Evolutionary conservation across 2,797 vertebrate species (phyloP).

Genomic region (Characodon lateralis): DNA sequence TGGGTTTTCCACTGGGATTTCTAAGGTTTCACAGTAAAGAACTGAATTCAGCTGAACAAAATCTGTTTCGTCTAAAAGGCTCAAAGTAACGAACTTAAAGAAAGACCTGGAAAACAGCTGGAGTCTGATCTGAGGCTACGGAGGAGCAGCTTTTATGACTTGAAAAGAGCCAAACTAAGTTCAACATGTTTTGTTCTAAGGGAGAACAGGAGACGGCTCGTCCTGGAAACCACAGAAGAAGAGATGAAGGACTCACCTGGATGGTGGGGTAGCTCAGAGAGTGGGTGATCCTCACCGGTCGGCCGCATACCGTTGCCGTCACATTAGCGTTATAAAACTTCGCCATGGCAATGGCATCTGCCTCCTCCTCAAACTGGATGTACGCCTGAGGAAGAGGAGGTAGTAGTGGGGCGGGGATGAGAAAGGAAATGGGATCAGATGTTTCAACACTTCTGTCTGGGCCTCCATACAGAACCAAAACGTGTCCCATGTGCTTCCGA

Average conservation of each 20-base stretch:
- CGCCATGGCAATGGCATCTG: conserved; percentile 89
- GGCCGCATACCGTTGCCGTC: conserved; percentile 89
- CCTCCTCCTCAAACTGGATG: conserved; percentile 89
- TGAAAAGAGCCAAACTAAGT: no score
- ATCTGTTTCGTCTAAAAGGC: no score
- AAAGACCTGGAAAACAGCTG: no score
- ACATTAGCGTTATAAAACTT: conserved; percentile 90
- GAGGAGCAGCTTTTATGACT: no score
- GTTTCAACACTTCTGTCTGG: neutral
- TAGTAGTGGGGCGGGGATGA: neutral
- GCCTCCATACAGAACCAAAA: neutral
- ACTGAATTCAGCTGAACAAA: no score
- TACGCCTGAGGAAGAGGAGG: conserved; percentile 82
- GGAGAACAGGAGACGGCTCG: no score
- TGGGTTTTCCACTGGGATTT: no score
- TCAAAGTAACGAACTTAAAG: no score
- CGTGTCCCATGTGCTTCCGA: no score
- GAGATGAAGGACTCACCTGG: conserved; percentile 79
- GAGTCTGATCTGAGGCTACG: no score
- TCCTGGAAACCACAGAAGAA: conserved; percentile 2
- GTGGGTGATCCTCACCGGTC: conserved; percentile 89
- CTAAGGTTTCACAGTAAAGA: neutral
- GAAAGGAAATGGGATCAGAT: neutral
- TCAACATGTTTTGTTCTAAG: no score
- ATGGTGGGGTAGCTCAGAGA: conserved; percentile 94